A percentile compares a stretch with the other conserved stretches of the same genome.
Evolutionary conservation across 2,888 invertebrate species (phyloP).

Genomic region (Acholoe squamosa): DNA sequence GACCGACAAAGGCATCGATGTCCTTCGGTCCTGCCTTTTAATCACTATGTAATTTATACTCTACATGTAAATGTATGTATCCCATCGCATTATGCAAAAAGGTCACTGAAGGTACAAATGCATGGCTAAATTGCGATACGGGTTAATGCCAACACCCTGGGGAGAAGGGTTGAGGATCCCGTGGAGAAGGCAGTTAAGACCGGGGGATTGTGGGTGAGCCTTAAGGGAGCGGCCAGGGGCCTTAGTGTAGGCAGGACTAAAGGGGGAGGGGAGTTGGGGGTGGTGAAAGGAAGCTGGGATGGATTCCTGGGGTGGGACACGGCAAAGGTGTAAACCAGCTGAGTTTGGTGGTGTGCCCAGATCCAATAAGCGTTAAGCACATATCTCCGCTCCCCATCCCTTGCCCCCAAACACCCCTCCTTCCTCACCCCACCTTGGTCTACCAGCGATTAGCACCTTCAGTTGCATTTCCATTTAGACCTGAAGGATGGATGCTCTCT

Average conservation of each 20-base stretch:
- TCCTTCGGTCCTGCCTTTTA: too few relatives aligned
- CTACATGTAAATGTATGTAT: too few relatives aligned
- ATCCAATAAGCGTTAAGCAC: not conserved
- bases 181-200: slow-evolving; percentile 7
- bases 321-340: slow-evolving; percentile 6
- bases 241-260: not conserved
- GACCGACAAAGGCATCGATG: too few relatives aligned
- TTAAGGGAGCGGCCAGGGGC: not conserved
- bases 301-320: not conserved
- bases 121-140: too few relatives aligned
- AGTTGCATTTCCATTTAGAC: too few relatives aligned
- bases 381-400: not conserved
- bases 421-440: not conserved
- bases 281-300: not conserved
- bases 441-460: too few relatives aligned
- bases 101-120: too few relatives aligned
- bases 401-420: not conserved
- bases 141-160: not conserved
- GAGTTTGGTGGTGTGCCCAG: not conserved
- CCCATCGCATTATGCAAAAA: too few relatives aligned
- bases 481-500: too few relatives aligned
- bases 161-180: not conserved
- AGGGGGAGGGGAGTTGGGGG: not conserved
- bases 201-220: not conserved
- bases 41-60: too few relatives aligned